Evolutionary conservation across 2,113 vertebrate species (phyloP), one percentile per base, ranked within the genome.

Genomic region (Etheostoma cragini): DNA sequence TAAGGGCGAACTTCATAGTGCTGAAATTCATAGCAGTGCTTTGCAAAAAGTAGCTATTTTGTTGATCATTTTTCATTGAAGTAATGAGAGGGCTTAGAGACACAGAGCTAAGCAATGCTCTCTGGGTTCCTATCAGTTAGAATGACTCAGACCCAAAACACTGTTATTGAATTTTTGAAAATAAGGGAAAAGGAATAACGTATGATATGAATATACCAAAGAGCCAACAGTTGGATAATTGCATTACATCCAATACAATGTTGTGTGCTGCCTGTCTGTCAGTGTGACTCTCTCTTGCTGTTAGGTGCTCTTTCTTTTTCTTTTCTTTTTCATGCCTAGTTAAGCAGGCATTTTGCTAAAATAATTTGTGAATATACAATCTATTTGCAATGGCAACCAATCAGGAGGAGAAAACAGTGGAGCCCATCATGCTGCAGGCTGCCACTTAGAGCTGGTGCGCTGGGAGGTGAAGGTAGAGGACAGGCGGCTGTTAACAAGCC

Each of bases 151-250:
- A 62, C 66, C 61, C 79, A 19, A 58, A 76, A 83, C 76, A 60
- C 63, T 61, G 73, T 80, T 86, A 81, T 72, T 85, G 52, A 69
- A 72, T 81, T 88, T 78, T 69, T 62, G 66, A 78, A 74, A 90
- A 84, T 80, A 83, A 81, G 72, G 58, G 64, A 65, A 84, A 86
- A 87, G 61, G 78, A 88, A 87, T 88, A 89, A 84, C 58, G 49
- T 80, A 72, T 84, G 74, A 80, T 87, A 68, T 76, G 76, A 86
- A 80, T 72, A 69, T 53, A 75, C 57, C 82, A 74, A 47, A n/a
- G 57, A 92, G 83, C 84, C 80, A 42, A 68, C 74, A 87, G 80
- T 57, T 73, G 78, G 68, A 84, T 84, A 89, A 91, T 87, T 85
- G 65, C 70, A 73, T 88, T 85, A 81, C 67, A 83, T 68, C 61